A percentile compares a stretch with the other conserved stretches of the same genome.
phyloP scores from a whole-genome alignment of 2,888 invertebrate species.

The Agonum fuliginosum region DNA sequence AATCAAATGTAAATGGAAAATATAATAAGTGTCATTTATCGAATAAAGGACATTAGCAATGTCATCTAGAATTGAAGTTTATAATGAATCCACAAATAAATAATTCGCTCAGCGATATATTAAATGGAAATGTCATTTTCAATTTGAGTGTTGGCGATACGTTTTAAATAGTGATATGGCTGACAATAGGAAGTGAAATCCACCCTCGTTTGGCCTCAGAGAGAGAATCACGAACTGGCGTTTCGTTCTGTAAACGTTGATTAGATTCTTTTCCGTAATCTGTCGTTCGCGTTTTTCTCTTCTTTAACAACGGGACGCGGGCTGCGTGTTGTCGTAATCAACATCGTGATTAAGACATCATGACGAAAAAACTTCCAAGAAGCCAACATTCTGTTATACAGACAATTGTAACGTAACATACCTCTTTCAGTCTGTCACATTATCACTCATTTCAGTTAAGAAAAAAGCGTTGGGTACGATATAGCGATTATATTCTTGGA shows the following conservation, averaged over 20 bases:
- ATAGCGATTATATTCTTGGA: too few relatives aligned
- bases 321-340: conserved; percentile 58
- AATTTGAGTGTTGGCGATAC: conserved; percentile 29
- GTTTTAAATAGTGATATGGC: conserved; percentile 28
- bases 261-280: conserved; percentile 59
- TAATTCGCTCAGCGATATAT: conserved; percentile 25
- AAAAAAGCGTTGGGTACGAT: too few relatives aligned
- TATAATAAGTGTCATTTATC: conserved; percentile 42
- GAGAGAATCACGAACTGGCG: conserved; percentile 54
- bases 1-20: conserved; percentile 13
- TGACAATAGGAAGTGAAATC: background rate
- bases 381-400: too few relatives aligned
- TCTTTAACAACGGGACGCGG: conserved; percentile 50
- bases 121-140: conserved; percentile 46
- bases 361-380: conserved; percentile 45
- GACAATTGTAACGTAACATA: too few relatives aligned
- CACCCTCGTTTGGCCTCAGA: background rate
- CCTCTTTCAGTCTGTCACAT: too few relatives aligned
- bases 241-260: conserved; percentile 56
- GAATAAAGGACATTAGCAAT: conserved; percentile 28
- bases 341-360: conserved; percentile 58
- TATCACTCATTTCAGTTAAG: too few relatives aligned
- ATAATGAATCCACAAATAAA: conserved; percentile 49
- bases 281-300: conserved; percentile 58
- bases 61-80: conserved; percentile 43